A percentile compares a stretch with the other conserved stretches of the same genome.
These are phyloP conservation scores for Molossus alvarezi DNA, from an alignment of 2,797 vertebrate genomes.

Conservation along the genomic window DNA sequence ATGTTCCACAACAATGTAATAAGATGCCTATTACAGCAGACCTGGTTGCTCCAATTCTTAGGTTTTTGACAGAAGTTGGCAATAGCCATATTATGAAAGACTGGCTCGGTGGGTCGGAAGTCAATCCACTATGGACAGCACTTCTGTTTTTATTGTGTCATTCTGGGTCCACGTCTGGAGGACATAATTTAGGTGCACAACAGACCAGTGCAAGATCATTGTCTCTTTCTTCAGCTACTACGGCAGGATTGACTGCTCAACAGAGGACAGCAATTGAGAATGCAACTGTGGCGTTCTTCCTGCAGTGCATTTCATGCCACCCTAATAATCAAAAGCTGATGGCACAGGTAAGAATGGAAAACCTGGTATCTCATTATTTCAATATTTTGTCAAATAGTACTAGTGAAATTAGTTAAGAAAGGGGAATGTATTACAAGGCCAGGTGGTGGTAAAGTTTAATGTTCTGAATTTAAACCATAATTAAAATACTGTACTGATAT, in stretches of 20 bases:
- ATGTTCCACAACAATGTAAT: constrained; percentile 92
- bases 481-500: background rate
- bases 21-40: constrained; percentile 95
- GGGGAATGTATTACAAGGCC: background rate
- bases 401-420: constrained; percentile 2
- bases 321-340: constrained; percentile 99
- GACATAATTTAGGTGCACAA: constrained; percentile 88
- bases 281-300: constrained; percentile 98
- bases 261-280: constrained; percentile 99
- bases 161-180: constrained; percentile 94
- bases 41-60: constrained; percentile 97
- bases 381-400: background rate
- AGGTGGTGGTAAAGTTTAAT: background rate
- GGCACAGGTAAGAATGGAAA: constrained; percentile 94
- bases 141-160: constrained; percentile 98
- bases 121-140: constrained; percentile 98
- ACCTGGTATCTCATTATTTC: background rate
- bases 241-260: constrained; percentile 96
- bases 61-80: constrained; percentile 98
- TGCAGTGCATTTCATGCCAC: constrained; percentile 99
- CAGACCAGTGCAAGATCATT: constrained; percentile 92
- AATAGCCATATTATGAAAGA: constrained; percentile 99
- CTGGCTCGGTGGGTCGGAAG: constrained; percentile 99
- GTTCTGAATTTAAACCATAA: constrained; percentile 27
- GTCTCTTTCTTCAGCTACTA: constrained; percentile 91